Evolutionary conservation across 2,888 invertebrate genomes (phyloP), one percentile per base, ranked within the genome.

Genomic region (Troilus luridus): DNA sequence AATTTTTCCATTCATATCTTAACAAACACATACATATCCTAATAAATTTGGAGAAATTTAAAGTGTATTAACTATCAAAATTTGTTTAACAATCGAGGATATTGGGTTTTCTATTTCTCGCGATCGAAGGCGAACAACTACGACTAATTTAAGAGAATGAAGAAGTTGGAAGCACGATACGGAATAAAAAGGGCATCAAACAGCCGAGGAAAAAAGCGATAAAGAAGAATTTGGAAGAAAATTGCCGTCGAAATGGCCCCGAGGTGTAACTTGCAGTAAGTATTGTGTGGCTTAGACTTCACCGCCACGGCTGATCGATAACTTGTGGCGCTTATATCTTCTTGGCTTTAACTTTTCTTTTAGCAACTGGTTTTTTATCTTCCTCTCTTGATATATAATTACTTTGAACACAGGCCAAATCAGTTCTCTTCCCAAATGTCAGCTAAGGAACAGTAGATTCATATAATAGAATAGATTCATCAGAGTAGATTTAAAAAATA

Each of bases 191-290:
- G 67, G 24, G 14, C 67, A 24, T 67, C 24, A 24, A 67, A 24
- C 11, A 14, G 24, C 24, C 14, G 11, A 14, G 24, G 67, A 24
- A 67, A 67, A 67, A 67, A 67, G 67, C 24, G 67, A 67, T 67
- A 67, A 67, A 67, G 67, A 67, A 67, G 67, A 67, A 67, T 67
- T 24, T 11, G 5, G 67, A 67, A 67, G 67, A 67, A 67, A 67
- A 67, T 67, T 67, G 67, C 67, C 14, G 24, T 24, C 24, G 67
- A 24, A 67, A 67, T 24, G 67, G 7, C 67, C 6, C 24, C 67
- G 3, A 64, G n/a, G 64, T 24, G 11, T 64, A 67, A 24, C 9
- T 62, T 62, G 62, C 21, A 1, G 41, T 17, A 7, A 17, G 60
- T 17, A 60, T 7, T 24, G 21, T 24, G n/a, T 10, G 21, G 10